Conservation (phyloP, 2,113 vertebrate species). For the Onychorhynchus coronatus region DNA sequence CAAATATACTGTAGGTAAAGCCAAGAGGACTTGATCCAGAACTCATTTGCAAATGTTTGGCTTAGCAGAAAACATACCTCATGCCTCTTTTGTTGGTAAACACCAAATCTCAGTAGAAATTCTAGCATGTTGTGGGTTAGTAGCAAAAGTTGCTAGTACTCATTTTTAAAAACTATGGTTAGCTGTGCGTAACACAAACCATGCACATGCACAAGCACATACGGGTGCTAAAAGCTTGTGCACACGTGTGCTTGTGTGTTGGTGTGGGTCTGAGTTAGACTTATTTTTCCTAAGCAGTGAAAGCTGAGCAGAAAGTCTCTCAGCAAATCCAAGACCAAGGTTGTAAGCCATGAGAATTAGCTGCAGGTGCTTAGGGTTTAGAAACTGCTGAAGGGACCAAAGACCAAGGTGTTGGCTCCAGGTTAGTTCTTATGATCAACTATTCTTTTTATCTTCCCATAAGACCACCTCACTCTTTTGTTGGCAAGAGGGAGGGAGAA, state of each 20-base stretch:
- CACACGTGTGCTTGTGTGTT: fast-evolving
- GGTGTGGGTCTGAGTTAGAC: neutral
- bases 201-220: fast-evolving
- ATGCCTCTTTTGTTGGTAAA: neutral
- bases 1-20: neutral
- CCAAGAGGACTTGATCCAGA: neutral
- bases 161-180: neutral
- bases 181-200: neutral
- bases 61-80: neutral
- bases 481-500: conserved; percentile 44
- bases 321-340: conserved; percentile 75
- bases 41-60: neutral
- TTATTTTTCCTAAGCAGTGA: conserved; percentile 49
- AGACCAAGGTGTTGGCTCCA: conserved; percentile 85
- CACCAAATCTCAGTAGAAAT: neutral
- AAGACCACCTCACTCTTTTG: conserved; percentile 75
- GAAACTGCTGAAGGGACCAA: conserved; percentile 86
- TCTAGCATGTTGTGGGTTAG: neutral
- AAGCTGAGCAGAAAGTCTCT: conserved; percentile 56
- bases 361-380: conserved; percentile 86
- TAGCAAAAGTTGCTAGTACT: neutral
- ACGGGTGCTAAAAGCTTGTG: neutral
- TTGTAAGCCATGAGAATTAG: conserved; percentile 81
- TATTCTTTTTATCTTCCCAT: conserved; percentile 85
- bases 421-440: conserved; percentile 89